Evolutionary conservation across 1,140 invertebrate genomes (phyloP), one percentile per base, ranked within the genome.

Genomic region (Sinella curviseta): DNA sequence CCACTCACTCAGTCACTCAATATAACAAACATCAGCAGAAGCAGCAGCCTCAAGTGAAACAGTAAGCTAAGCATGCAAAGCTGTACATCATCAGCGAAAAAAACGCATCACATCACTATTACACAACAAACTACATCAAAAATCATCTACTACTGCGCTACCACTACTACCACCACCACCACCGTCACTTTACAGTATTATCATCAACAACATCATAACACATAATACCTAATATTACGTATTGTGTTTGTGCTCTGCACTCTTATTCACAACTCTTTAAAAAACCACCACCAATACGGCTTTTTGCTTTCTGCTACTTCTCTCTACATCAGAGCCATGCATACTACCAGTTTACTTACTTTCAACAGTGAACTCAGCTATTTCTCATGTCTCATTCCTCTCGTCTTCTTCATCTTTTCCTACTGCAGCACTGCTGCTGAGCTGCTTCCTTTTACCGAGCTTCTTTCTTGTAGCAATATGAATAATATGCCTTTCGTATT

Each of bases 1-100:
- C 26, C 39, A 48, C 39, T 70, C 65, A 75, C 4, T 75, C 74
- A 75, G 20, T 75, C 74, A 75, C 31, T 70, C 65, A 70, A 70
- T 33, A 31, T n/a, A 30, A 33, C 65, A 70, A 75, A 75, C 35
- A 75, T 33, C 60, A 26, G 24, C 70, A 74, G 3, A 74, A 74
- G 70, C 70, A 60, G 39, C 39, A 60, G 57, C 24, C 57, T 16
- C 12, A 60, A 8, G 20, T 48, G 20, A 8, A 48, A 48, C 39
- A 8, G 8, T 48, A 48, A 48, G 20, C 39, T 48, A 48, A 8
- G 39, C 39, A 48, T 48, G 39, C 39, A 48, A 48, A 48, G 39
- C 39, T 20, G 20, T 48, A 20, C 20, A 48, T 48, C 39, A 48
- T 12, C 39, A 48, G 39, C 39, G 8, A 60, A 60, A 60, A 60